A percentile compares a stretch with the other conserved stretches of the same genome.
Conservation (phyloP, 2,797 vertebrate species). For the Oryzias dopingdopingensis region DNA sequence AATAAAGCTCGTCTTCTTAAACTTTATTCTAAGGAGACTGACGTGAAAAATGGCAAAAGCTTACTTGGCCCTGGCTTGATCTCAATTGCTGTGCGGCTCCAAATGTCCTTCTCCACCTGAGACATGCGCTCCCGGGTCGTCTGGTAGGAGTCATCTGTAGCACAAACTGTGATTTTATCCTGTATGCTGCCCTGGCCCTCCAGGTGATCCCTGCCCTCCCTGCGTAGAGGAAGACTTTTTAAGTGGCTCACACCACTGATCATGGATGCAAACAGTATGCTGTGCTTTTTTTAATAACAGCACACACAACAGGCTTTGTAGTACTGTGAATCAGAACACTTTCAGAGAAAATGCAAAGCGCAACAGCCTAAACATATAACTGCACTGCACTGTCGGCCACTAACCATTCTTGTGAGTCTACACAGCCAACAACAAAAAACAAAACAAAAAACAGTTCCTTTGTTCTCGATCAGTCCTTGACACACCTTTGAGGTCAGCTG, state of each 20-base stretch:
- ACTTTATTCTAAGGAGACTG: background rate
- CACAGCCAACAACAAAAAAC: conserved; percentile 28
- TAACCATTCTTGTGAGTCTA: conserved; percentile 30
- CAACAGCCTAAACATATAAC: conserved; percentile 25
- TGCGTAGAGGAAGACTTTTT: conserved; percentile 46
- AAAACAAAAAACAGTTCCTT: conserved; percentile 43
- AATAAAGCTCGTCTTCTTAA: background rate
- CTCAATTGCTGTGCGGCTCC: conserved; percentile 81
- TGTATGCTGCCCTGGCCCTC: conserved; percentile 85
- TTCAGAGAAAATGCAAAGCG: conserved; percentile 34
- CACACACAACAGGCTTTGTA: conserved; percentile 25
- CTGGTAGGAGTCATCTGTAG: conserved; percentile 83
- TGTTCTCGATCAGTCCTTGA: conserved; percentile 48
- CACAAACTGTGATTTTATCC: conserved; percentile 87
- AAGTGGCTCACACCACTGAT: background rate
- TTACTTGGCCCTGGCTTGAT: conserved; percentile 80
- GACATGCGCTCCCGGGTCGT: conserved; percentile 78
- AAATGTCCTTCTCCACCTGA: conserved; percentile 82
- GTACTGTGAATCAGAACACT: conserved; percentile 17
- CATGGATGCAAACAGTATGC: background rate
- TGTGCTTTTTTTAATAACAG: conserved; percentile 2
- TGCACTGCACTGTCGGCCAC: conserved; percentile 17
- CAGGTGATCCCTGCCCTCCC: conserved; percentile 80
- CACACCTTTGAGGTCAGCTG: conserved; percentile 40
- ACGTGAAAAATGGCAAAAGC: conserved; percentile 34